Evolutionary conservation across 2,113 vertebrate genomes (phyloP).

Genomic region (Caranx ignobilis): DNA sequence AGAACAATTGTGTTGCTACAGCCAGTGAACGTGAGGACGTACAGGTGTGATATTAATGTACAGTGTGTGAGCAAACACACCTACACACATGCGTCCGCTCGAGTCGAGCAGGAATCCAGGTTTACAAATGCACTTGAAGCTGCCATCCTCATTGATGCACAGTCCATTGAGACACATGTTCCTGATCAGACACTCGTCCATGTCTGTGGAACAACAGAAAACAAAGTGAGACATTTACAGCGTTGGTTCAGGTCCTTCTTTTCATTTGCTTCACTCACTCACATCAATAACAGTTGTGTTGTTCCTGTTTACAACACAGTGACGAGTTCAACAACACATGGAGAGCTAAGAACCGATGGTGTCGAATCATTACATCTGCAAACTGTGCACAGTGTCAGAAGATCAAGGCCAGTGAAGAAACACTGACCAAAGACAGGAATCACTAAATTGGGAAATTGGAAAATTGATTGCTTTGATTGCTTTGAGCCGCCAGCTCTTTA

Average conservation of each 20-base stretch:
- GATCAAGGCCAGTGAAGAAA: constrained; percentile 7
- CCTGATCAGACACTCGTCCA: constrained; percentile 94
- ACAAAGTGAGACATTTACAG: neutral
- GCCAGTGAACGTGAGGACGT: neutral
- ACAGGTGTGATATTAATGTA: neutral
- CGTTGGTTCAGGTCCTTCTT: too few relatives aligned
- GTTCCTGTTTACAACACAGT: neutral
- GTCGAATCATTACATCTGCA: neutral
- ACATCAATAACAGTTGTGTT: neutral
- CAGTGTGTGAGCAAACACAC: constrained; percentile 62
- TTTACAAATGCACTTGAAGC: constrained; percentile 99
- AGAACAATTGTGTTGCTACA: constrained; percentile 13
- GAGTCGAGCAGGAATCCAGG: constrained; percentile 89
- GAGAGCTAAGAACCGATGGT: neutral
- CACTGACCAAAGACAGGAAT: neutral
- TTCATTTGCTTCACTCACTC: neutral
- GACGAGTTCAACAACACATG: neutral
- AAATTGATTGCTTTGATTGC: neutral
- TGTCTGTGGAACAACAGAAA: constrained; percentile 84
- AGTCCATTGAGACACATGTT: constrained; percentile 98
- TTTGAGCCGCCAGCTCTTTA: constrained; percentile 7
- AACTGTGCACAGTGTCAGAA: constrained; percentile 3
- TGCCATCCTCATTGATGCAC: constrained; percentile 98
- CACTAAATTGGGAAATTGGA: too few relatives aligned
- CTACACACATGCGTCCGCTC: constrained; percentile 84